A percentile compares a stretch with the other conserved stretches of the same genome.
These are phyloP conservation scores for Eupithecia vulgata DNA, from an alignment of 2,888 invertebrate species.

Conservation along the genomic window DNA sequence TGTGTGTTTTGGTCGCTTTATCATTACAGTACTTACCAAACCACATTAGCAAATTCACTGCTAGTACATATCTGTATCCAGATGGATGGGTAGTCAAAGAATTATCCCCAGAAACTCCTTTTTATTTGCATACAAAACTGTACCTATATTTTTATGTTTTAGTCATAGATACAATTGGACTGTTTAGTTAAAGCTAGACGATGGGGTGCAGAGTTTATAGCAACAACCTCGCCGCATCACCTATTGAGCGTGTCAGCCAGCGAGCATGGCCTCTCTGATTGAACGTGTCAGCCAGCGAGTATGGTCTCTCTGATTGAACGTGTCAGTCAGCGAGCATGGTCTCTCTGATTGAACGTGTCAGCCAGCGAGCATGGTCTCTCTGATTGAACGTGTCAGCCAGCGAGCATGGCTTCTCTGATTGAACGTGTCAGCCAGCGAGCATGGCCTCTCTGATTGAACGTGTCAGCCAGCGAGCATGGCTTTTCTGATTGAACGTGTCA, in stretches of 20 bases:
- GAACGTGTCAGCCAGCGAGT: not conserved
- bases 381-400: not conserved
- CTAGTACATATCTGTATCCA: too few species aligned
- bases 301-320: slow-evolving; percentile 3
- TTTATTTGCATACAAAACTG: too few species aligned
- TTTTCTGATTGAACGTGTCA: not conserved
- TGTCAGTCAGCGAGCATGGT: not conserved
- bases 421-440: not conserved
- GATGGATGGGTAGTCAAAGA: too few species aligned
- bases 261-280: too few species aligned
- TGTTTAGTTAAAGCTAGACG: too few species aligned
- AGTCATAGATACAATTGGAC: too few species aligned
- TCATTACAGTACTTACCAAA: too few species aligned
- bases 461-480: not conserved
- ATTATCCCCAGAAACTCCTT: too few species aligned
- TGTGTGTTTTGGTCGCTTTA: too few species aligned
- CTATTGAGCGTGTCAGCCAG: slow-evolving; percentile 32
- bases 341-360: not conserved
- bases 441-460: slow-evolving; percentile 3
- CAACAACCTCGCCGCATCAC: not conserved
- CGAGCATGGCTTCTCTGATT: slow-evolving; percentile 4
- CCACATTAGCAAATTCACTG: too few species aligned
- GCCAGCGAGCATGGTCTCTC: not conserved
- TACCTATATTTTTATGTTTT: too few species aligned
- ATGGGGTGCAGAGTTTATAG: too few species aligned